Conservation (phyloP, 2,888 invertebrate genomes). For the Tryphoninae sp. region DNA sequence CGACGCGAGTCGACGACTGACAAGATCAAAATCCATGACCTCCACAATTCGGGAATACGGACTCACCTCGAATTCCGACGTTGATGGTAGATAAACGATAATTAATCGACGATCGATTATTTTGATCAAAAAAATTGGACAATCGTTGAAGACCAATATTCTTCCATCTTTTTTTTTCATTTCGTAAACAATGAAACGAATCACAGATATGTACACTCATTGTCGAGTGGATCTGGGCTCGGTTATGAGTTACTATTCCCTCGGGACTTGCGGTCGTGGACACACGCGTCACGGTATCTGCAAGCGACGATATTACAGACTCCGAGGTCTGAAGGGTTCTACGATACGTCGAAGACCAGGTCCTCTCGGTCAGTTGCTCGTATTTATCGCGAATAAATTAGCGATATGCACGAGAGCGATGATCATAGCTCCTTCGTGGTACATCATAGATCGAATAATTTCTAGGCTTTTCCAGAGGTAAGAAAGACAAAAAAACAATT, state of each 20-base stretch:
- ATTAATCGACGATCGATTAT: slow-evolving; percentile 1
- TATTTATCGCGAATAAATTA: slow-evolving; percentile 71
- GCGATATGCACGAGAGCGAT: slow-evolving; percentile 71
- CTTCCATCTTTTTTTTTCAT: neutral
- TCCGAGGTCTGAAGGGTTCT: slow-evolving; percentile 66
- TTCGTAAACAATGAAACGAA: neutral
- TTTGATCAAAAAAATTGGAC: neutral
- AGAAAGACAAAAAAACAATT: slow-evolving; percentile 25
- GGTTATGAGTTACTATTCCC: slow-evolving; percentile 69
- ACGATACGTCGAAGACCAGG: slow-evolving; percentile 71
- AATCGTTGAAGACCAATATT: neutral
- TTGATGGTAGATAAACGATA: slow-evolving; percentile 64
- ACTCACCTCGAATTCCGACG: slow-evolving; percentile 63
- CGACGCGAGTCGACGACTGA: slow-evolving; percentile 60
- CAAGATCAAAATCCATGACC: slow-evolving; percentile 66
- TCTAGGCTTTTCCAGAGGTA: slow-evolving; percentile 72
- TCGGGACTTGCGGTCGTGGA: slow-evolving; percentile 66
- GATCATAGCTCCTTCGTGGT: slow-evolving; percentile 72
- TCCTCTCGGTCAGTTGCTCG: slow-evolving; percentile 73
- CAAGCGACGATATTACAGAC: slow-evolving; percentile 72
- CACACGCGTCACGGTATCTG: slow-evolving; percentile 69
- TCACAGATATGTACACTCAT: slow-evolving; percentile 54
- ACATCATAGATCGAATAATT: slow-evolving; percentile 70
- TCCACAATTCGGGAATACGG: slow-evolving; percentile 67
- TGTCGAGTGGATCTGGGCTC: slow-evolving; percentile 54